These are phyloP conservation scores for Tenthredo mesomela DNA, from an alignment of 2,888 invertebrate species.

Conservation along the genomic window DNA sequence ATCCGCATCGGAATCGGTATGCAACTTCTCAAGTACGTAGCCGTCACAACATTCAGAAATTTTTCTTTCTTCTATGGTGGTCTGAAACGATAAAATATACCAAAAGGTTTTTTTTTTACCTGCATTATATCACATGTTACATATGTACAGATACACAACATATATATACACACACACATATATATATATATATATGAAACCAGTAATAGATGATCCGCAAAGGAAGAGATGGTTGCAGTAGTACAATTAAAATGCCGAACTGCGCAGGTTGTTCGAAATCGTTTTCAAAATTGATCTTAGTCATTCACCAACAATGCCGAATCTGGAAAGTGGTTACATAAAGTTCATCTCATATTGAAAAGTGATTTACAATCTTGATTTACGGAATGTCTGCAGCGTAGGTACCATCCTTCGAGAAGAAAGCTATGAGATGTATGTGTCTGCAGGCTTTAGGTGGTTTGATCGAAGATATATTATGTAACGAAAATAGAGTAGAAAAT, in stretches of 20 bases:
- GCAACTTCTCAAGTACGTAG: conserved; percentile 80
- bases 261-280: background rate
- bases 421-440: background rate
- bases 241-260: background rate
- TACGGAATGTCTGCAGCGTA: background rate
- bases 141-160: no score
- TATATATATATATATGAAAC: background rate
- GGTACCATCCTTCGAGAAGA: conserved; percentile 9
- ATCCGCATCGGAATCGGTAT: conserved; percentile 60
- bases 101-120: background rate
- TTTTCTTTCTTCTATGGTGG: conserved; percentile 83
- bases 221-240: background rate
- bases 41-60: conserved; percentile 89
- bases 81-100: conserved; percentile 78
- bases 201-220: background rate
- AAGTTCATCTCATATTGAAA: background rate
- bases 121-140: background rate
- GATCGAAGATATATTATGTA: background rate
- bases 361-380: background rate
- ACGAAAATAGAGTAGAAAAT: background rate
- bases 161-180: no score
- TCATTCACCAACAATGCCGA: background rate
- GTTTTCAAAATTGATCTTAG: background rate
- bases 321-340: background rate
- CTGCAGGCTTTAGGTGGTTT: background rate